Evolutionary conservation across 2,113 vertebrate species (phyloP).

Genomic region (Steatornis caripensis): DNA sequence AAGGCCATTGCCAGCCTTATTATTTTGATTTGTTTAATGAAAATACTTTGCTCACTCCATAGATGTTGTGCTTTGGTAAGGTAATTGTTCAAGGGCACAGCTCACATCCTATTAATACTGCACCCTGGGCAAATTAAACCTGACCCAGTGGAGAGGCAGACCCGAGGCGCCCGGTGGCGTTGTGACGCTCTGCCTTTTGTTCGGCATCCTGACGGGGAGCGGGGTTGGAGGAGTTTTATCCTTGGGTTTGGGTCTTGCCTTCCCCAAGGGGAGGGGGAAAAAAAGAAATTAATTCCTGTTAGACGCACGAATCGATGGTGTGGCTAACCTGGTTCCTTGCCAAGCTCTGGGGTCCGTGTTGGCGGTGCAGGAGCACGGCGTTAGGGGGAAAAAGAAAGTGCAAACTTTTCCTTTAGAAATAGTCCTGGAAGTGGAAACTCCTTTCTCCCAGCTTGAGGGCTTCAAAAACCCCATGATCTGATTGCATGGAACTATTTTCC

Average conservation of each 20-base stretch:
- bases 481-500: background rate
- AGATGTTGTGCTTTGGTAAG: slow-evolving; percentile 62
- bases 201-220: background rate
- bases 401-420: background rate
- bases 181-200: slow-evolving; percentile 52
- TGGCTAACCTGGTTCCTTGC: background rate
- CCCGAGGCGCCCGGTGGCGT: background rate
- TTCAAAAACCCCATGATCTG: background rate
- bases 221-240: background rate
- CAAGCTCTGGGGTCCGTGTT: background rate
- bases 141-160: background rate
- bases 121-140: slow-evolving; percentile 35
- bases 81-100: slow-evolving; percentile 13
- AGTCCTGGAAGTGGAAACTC: background rate
- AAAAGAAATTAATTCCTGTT: background rate
- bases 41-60: slow-evolving; percentile 34
- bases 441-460: background rate
- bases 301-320: background rate
- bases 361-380: fast-evolving
- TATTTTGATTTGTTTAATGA: slow-evolving; percentile 29
- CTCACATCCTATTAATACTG: slow-evolving; percentile 32
- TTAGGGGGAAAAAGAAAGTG: background rate
- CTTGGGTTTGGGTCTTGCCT: background rate
- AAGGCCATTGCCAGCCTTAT: background rate
- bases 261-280: background rate